Evolutionary conservation across 2,113 vertebrate species (phyloP), one percentile per base, ranked within the genome.

Genomic region (Festucalex cinctus): DNA sequence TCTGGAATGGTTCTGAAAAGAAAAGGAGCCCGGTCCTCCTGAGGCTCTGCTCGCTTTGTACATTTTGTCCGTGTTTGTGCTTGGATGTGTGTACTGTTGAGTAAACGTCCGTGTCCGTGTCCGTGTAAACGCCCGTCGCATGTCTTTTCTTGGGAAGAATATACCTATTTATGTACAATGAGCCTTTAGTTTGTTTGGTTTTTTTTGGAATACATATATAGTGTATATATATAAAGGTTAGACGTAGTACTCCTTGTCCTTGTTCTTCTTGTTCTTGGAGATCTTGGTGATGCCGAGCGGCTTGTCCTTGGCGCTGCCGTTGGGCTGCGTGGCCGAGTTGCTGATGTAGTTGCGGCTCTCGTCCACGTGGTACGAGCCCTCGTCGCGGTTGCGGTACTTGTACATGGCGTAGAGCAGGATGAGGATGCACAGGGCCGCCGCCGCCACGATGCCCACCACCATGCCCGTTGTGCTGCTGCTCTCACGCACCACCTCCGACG

Each of bases 331-430:
- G 81, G 98, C 98, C 53, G 98, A 98, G 94, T 98, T 99, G 93
- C 97, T 99, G 93, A 99, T 99, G 94, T 99, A 99, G 93, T 99
- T 99, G 89, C 97, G 95, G 79, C 96, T 99, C 92, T 99, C 97
- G n/a, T 99, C 97, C 77, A 99, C 97, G 1, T 97, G 96, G 84
- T 99, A 99, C 0, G 97, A 99, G 75, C 97, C 97, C 86, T 99
- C 97, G 74, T 99, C 97, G 20, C 97, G 94, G 88, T 99, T 99
- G 83, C 97, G 92, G 91, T 99, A 99, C 89, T 99, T 99, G 94
- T 99, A 98, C 97, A 98, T 99, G 86, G 97, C 97, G 36, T 99
- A 99, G 78, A 99, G 97, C 61, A 99, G 95, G 88, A 99, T 99
- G 88, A 99, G 95, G 87, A 99, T 99, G 90, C 97, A 99, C 63